Conservation (phyloP, 2,113 vertebrate species). For the Thamnophis sirtalis region DNA sequence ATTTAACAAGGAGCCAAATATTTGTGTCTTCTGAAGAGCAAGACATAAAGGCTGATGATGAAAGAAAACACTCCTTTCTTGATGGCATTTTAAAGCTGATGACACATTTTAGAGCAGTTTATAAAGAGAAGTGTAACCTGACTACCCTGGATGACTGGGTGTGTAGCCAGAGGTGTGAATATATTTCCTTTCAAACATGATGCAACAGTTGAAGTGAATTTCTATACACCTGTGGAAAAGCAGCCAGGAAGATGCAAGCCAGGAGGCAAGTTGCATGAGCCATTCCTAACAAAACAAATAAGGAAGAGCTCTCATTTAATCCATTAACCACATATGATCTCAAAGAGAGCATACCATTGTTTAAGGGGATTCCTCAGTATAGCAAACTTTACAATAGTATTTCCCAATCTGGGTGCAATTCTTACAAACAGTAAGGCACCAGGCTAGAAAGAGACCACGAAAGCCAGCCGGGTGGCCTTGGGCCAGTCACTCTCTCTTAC, state of each 20-base stretch:
- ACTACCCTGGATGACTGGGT: constrained; percentile 14
- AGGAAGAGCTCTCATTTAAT: background rate
- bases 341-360: background rate
- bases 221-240: constrained; percentile 33
- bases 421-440: background rate
- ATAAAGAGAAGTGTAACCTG: constrained; percentile 12
- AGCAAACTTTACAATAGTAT: background rate
- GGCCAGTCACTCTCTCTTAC: background rate
- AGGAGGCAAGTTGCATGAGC: background rate
- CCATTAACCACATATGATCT: background rate
- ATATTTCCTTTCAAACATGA: constrained; percentile 50
- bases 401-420: background rate
- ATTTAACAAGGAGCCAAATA: constrained; percentile 36
- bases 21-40: constrained; percentile 29
- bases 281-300: background rate
- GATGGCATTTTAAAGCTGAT: constrained; percentile 29
- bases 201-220: constrained; percentile 55
- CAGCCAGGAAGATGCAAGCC: constrained; percentile 11
- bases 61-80: constrained; percentile 46
- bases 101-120: constrained; percentile 52
- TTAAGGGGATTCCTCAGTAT: background rate
- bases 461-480: background rate
- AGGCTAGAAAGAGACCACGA: background rate
- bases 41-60: constrained; percentile 39
- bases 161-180: constrained; percentile 19